Conservation (phyloP, 2,888 invertebrate genomes). For the Diaperis boleti region DNA sequence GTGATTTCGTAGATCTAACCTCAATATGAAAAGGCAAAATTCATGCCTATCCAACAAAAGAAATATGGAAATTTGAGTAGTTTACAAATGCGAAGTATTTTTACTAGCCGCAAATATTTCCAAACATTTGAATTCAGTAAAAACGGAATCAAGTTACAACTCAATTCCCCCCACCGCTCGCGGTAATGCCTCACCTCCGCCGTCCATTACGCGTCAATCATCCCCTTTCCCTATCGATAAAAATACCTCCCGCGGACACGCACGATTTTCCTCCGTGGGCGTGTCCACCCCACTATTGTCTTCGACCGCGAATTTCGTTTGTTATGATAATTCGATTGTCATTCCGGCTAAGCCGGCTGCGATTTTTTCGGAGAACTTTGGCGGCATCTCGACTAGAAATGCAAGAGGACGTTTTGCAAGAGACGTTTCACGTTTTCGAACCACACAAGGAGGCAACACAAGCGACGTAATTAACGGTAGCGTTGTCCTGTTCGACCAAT, state of each 20-base stretch:
- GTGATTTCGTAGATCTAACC: too few relatives aligned
- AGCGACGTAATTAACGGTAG: slow-evolving; percentile 45
- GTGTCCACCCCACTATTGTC: slow-evolving; percentile 27
- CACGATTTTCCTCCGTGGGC: slow-evolving; percentile 15
- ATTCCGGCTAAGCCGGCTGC: slow-evolving; percentile 16
- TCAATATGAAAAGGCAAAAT: too few relatives aligned
- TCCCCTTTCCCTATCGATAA: slow-evolving; percentile 8
- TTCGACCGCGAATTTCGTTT: too few relatives aligned
- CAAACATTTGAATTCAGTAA: too few relatives aligned
- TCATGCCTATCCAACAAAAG: too few relatives aligned
- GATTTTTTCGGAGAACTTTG: slow-evolving; percentile 21
- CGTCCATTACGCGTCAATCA: slow-evolving; percentile 28
- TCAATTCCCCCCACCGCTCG: slow-evolving; percentile 5
- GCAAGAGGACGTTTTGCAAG: slow-evolving; percentile 9
- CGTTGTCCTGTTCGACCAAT: slow-evolving; percentile 55
- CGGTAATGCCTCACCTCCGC: slow-evolving; percentile 7
- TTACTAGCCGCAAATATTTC: too few relatives aligned
- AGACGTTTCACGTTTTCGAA: slow-evolving; percentile 25
- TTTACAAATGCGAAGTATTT: too few relatives aligned
- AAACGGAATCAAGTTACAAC: too few relatives aligned
- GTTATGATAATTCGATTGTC: slow-evolving; percentile 23
- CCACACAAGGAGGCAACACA: slow-evolving; percentile 38
- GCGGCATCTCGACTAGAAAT: neutral
- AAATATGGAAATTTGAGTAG: too few relatives aligned
- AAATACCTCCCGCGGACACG: slow-evolving; percentile 8